These are phyloP conservation scores for Psylliodes chrysocephalus DNA, from an alignment of 2,888 invertebrate genomes.

Conservation along the genomic window DNA sequence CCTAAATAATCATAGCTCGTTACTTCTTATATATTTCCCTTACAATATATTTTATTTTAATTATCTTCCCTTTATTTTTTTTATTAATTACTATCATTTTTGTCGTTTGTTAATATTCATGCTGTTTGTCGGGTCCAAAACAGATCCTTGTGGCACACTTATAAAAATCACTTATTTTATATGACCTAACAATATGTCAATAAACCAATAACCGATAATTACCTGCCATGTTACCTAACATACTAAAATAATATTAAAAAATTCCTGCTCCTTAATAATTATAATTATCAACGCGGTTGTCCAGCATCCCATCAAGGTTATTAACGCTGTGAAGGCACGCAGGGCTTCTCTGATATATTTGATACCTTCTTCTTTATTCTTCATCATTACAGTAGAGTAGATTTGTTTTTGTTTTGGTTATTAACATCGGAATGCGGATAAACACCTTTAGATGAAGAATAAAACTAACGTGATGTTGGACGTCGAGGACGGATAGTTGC, in stretches of 20 bases:
- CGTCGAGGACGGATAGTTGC: background rate
- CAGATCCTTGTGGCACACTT: no score
- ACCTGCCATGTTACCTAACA: background rate
- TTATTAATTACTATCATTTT: no score
- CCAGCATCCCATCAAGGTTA: background rate
- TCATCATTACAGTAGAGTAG: constrained; percentile 7
- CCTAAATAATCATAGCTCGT: no score
- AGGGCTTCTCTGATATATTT: constrained; percentile 12
- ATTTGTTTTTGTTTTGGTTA: constrained; percentile 32
- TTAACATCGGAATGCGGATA: constrained; percentile 45
- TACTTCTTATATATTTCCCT: no score
- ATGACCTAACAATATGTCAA: no score
- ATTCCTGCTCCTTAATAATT: constrained; percentile 1
- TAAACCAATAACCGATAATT: no score
- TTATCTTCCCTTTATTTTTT: no score
- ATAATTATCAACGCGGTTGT: background rate
- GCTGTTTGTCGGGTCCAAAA: no score
- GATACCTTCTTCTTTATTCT: constrained; percentile 19
- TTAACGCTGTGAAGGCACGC: background rate
- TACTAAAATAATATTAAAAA: background rate
- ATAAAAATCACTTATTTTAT: no score
- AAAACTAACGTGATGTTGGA: background rate
- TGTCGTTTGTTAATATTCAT: no score
- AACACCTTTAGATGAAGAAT: constrained; percentile 35
- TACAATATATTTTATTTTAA: no score